Evolutionary conservation across 2,888 invertebrate genomes (phyloP).

Genomic region (Ophion costatus): DNA sequence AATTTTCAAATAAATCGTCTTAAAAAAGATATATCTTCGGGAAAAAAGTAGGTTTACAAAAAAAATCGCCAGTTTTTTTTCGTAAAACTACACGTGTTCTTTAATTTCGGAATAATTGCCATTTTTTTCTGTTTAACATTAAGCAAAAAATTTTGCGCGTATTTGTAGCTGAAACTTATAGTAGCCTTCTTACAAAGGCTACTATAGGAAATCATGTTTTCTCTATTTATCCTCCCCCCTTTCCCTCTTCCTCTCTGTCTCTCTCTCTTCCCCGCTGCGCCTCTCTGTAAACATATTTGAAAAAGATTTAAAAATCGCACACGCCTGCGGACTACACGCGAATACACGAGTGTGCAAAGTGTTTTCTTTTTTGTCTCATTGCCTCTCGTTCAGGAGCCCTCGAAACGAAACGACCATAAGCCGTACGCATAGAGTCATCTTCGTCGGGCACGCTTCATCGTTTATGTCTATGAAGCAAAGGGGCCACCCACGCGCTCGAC

Average conservation of each 20-base stretch:
- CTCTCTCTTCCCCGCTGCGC: not conserved
- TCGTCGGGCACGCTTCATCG: constrained; percentile 42
- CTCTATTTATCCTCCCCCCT: not conserved
- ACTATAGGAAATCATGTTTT: not conserved
- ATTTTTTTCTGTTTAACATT: too few species aligned
- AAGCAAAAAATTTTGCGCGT: too few species aligned
- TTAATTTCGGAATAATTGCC: too few species aligned
- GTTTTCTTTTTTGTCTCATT: not conserved
- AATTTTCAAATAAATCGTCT: too few species aligned
- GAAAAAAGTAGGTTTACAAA: too few species aligned
- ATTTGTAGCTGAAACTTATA: too few species aligned
- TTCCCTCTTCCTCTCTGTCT: not conserved
- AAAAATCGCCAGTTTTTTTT: too few species aligned
- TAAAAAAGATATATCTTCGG: too few species aligned
- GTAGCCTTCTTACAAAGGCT: too few species aligned
- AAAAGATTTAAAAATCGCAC: constrained; percentile 1
- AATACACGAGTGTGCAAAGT: constrained; percentile 5
- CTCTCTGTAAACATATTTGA: not conserved
- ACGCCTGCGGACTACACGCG: not conserved
- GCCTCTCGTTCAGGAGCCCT: constrained; percentile 3
- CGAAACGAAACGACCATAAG: constrained; percentile 24
- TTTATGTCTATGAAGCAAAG: constrained; percentile 43
- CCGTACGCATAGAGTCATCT: constrained; percentile 5
- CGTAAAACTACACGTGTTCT: too few species aligned
- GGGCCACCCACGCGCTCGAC: constrained; percentile 45